Percentiles rank a stretch among this genome's conserved stretches.
These are phyloP conservation scores for Neomorphus geoffroyi DNA, from an alignment of 2,797 vertebrate species.

Conservation along the genomic window DNA sequence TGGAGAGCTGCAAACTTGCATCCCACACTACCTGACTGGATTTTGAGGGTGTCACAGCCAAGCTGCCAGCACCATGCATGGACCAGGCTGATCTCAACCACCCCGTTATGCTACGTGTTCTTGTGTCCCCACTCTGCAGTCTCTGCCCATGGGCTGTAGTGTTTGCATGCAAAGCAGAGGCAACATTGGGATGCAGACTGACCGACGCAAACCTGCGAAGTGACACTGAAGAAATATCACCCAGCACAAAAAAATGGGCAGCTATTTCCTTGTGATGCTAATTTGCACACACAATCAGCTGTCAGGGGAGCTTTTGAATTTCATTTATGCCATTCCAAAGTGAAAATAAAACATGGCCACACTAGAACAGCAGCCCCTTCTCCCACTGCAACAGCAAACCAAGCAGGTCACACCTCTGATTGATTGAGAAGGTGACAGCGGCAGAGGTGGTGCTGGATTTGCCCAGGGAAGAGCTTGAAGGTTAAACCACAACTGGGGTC, in stretches of 20 bases:
- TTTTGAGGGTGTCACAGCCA: not conserved
- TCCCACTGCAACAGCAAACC: not conserved
- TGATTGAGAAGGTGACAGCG: not conserved
- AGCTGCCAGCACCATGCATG: not conserved
- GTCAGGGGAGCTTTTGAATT: not conserved
- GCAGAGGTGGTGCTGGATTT: not conserved
- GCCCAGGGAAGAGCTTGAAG: not conserved
- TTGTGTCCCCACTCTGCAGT: too few species aligned
- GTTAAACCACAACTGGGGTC: not conserved
- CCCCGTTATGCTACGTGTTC: fast-evolving
- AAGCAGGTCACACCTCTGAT: not conserved
- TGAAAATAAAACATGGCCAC: not conserved
- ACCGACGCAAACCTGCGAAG: not conserved
- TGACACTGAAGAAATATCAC: not conserved
- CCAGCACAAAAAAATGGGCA: not conserved
- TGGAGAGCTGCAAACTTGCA: not conserved
- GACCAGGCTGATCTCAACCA: not conserved
- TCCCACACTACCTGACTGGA: not conserved
- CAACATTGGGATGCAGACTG: not conserved
- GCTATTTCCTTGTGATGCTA: not conserved
- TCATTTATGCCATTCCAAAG: not conserved
- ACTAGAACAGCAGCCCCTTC: not conserved
- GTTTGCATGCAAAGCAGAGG: fast-evolving
- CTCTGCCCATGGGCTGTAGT: not conserved
- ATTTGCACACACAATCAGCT: not conserved